These are phyloP conservation scores for Chloropsis cyanopogon DNA, from an alignment of 2,113 vertebrate species.

Conservation along the genomic window DNA sequence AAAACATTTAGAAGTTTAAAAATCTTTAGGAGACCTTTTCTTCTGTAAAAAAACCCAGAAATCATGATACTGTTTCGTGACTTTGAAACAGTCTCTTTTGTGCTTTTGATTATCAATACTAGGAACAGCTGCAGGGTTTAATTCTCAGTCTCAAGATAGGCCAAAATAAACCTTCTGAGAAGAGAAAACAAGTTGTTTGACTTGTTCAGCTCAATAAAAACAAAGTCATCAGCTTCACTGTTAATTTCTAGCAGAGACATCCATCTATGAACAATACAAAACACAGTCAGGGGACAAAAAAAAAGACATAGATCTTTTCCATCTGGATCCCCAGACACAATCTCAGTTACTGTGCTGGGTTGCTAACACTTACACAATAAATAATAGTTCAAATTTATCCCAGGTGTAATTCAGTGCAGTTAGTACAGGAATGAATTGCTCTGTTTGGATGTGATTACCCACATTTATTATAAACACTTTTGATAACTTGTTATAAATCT, in stretches of 20 bases:
- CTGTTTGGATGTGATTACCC: neutral
- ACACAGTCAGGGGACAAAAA: neutral
- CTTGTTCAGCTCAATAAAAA: conserved; percentile 1
- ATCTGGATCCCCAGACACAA: neutral
- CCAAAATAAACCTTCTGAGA: conserved; percentile 14
- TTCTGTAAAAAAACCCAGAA: neutral
- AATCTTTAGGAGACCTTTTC: neutral
- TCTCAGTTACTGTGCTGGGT: neutral
- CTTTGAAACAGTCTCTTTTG: neutral
- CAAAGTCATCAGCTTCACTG: neutral
- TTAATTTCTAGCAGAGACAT: conserved; percentile 29
- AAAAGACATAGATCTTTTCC: neutral
- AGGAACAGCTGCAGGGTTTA: neutral
- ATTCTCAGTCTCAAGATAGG: neutral
- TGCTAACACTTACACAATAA: neutral
- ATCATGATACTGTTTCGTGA: neutral
- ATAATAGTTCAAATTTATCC: conserved; percentile 24
- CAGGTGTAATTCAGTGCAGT: neutral
- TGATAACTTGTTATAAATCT: conserved; percentile 15
- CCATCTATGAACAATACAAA: neutral
- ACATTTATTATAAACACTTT: conserved; percentile 24
- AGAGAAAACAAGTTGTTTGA: conserved; percentile 23
- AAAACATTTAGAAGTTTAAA: neutral
- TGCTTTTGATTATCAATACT: neutral
- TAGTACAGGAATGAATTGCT: neutral